A percentile compares a stretch with the other conserved stretches of the same genome.
Evolutionary conservation across 1,140 invertebrate species (phyloP).

Genomic region (Galleria mellonella): DNA sequence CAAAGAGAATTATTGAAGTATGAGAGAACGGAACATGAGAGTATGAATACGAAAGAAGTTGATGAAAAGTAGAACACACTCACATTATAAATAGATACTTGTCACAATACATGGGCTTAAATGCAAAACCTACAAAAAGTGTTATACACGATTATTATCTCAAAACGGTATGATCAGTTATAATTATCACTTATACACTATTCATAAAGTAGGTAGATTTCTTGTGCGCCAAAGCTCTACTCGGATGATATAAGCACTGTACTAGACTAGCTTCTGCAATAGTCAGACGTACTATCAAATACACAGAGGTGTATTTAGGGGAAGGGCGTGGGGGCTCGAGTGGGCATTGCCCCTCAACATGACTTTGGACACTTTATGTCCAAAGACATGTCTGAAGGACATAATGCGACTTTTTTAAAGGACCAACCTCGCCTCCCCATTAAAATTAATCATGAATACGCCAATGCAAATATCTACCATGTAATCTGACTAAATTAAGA

Average conservation of each 20-base stretch:
- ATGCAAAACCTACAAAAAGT: conserved; percentile 67
- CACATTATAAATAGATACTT: conserved; percentile 57
- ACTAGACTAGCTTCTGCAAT: conserved; percentile 20
- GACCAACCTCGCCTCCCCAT: no score
- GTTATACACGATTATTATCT: conserved; percentile 66
- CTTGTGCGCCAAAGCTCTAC: conserved; percentile 70
- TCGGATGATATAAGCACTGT: conserved; percentile 50
- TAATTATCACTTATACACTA: conserved; percentile 60
- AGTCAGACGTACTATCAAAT: not conserved
- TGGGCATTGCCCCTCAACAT: no score
- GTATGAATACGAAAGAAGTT: conserved; percentile 22
- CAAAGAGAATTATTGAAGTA: conserved; percentile 2
- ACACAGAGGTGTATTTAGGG: no score
- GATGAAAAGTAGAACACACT: conserved; percentile 53
- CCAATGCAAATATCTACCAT: no score
- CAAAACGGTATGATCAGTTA: conserved; percentile 59
- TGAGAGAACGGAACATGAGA: conserved; percentile 18
- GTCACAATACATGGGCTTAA: conserved; percentile 69
- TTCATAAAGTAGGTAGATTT: conserved; percentile 41
- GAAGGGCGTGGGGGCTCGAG: no score
- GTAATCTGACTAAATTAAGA: not conserved
- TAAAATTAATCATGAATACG: no score
- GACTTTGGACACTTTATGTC: no score
- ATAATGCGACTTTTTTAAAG: no score
- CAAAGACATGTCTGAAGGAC: no score